Percentiles rank a stretch among this genome's conserved stretches.
These are phyloP conservation scores for Leptothorax acervorum DNA, from an alignment of 2,888 invertebrate genomes.

Conservation along the genomic window DNA sequence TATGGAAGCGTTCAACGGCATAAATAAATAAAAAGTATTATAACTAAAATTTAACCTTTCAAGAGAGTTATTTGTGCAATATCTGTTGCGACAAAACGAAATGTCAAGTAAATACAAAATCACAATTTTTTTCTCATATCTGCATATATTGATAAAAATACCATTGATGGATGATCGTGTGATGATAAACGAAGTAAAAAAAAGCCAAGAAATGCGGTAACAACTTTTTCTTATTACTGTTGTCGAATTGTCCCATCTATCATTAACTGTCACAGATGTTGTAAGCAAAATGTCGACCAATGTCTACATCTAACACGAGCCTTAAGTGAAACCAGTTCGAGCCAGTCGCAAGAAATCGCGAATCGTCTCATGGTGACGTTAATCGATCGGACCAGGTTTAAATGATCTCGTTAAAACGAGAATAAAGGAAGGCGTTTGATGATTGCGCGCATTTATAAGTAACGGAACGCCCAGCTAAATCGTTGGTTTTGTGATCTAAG, in stretches of 20 bases:
- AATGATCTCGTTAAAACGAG: slow-evolving; percentile 26
- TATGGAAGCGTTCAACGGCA: no score
- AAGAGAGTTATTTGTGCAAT: background rate
- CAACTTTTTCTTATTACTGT: background rate
- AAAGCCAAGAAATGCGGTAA: background rate
- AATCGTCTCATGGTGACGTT: slow-evolving; percentile 65
- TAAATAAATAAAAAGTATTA: background rate
- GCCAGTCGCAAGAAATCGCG: slow-evolving; percentile 59
- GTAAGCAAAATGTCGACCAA: slow-evolving; percentile 53
- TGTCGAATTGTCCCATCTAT: background rate
- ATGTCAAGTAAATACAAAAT: background rate
- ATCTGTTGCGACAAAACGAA: background rate
- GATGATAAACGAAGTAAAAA: background rate
- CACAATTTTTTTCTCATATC: background rate
- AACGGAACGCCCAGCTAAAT: background rate
- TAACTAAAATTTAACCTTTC: background rate
- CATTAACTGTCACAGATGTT: slow-evolving; percentile 21
- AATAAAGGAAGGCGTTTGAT: background rate
- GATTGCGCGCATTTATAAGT: slow-evolving; percentile 10
- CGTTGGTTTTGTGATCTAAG: no score
- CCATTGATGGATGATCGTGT: background rate
- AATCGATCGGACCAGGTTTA: slow-evolving; percentile 64
- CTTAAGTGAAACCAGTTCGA: slow-evolving; percentile 73
- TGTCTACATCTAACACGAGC: slow-evolving; percentile 15
- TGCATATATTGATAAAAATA: background rate